These are phyloP conservation scores for Rotaria macrura DNA, from an alignment of 2,888 invertebrate species.

Conservation along the genomic window DNA sequence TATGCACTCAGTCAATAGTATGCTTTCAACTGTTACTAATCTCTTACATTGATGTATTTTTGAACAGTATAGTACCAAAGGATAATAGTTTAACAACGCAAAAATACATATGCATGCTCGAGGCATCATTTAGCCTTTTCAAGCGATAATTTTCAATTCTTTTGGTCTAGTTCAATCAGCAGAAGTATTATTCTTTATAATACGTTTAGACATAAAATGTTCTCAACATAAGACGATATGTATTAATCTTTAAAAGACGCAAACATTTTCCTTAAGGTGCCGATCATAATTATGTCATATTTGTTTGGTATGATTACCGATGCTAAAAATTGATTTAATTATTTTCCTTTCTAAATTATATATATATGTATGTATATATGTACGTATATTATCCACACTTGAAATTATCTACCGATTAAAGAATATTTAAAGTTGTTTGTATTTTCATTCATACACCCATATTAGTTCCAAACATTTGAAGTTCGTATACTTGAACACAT, in stretches of 20 bases:
- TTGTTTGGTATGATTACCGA: neutral
- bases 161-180: neutral
- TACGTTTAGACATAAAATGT: neutral
- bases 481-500: neutral
- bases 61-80: neutral
- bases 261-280: neutral
- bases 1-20: neutral
- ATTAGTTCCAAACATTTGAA: constrained; percentile 8
- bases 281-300: neutral
- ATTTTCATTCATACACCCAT: neutral
- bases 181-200: neutral
- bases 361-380: neutral
- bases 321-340: neutral
- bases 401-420: neutral
- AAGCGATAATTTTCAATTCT: neutral
- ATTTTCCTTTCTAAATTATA: neutral
- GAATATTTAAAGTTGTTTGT: neutral
- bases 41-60: neutral
- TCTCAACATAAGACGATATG: neutral
- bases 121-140: too few relatives aligned
- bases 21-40: neutral
- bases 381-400: neutral
- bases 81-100: neutral
- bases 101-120: neutral
- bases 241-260: neutral